phyloP scores from a whole-genome alignment of 2,797 vertebrate genomes.

The Trachops cirrhosus region DNA sequence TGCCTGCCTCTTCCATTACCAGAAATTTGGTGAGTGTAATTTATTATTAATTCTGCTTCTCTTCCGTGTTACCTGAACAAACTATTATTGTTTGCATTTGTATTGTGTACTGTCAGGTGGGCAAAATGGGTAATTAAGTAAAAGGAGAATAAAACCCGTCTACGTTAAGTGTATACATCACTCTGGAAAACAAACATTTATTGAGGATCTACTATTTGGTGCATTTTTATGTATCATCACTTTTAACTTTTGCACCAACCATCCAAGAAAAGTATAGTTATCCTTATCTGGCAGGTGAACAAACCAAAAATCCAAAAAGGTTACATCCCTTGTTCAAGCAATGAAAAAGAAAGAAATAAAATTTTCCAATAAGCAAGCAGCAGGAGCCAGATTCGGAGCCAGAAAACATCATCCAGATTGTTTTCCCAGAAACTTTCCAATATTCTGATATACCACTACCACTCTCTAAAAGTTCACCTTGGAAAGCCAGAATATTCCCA shows the following conservation, averaged over 20 bases:
- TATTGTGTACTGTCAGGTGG: slow-evolving; percentile 59
- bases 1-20: slow-evolving; percentile 74
- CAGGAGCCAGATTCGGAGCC: neutral
- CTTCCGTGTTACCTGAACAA: slow-evolving; percentile 64
- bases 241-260: neutral
- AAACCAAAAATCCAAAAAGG: slow-evolving; percentile 18
- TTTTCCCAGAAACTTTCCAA: neutral
- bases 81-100: slow-evolving; percentile 63
- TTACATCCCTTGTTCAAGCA: neutral
- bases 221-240: neutral
- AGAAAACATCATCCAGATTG: slow-evolving; percentile 23
- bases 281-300: neutral
- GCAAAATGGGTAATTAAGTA: slow-evolving; percentile 8
- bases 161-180: neutral
- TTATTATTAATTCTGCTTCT: slow-evolving; percentile 67
- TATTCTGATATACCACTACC: neutral
- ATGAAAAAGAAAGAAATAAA: slow-evolving; percentile 17
- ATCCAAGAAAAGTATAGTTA: neutral
- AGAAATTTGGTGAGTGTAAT: slow-evolving; percentile 72
- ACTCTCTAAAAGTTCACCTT: neutral
- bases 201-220: neutral
- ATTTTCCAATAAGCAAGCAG: neutral
- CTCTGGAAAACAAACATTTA: neutral
- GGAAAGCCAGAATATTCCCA: neutral
- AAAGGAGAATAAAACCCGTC: neutral